Percentiles rank a stretch among this genome's conserved stretches.
phyloP scores from a whole-genome alignment of 2,113 vertebrate species.

The Pteropus alecto region DNA sequence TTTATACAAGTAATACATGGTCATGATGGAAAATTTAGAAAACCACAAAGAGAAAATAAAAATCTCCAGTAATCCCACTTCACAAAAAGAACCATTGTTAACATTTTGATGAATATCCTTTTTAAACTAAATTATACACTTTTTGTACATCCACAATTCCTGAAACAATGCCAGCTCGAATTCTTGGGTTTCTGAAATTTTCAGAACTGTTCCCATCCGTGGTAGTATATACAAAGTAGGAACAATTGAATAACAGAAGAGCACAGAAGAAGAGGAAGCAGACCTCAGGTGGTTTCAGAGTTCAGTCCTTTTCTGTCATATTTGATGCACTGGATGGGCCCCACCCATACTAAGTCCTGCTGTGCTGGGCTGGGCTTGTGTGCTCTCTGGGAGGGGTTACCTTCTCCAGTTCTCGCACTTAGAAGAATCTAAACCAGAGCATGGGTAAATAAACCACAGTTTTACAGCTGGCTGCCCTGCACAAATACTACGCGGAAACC shows the following conservation, averaged over 20 bases:
- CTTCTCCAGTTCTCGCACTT: conserved; percentile 16
- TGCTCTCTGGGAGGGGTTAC: conserved; percentile 67
- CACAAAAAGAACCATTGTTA: background rate
- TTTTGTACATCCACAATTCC: background rate
- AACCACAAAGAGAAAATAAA: conserved; percentile 16
- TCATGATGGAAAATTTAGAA: conserved; percentile 22
- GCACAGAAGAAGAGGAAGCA: background rate
- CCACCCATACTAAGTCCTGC: conserved; percentile 54
- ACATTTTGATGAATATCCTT: conserved; percentile 7
- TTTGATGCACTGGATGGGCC: conserved; percentile 35
- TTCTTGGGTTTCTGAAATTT: conserved; percentile 6
- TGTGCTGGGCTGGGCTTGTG: conserved; percentile 33
- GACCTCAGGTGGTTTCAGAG: background rate
- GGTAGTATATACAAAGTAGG: background rate
- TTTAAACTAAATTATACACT: conserved; percentile 4
- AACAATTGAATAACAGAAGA: background rate
- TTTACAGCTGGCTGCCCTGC: conserved; percentile 36
- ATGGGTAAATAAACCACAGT: conserved; percentile 50
- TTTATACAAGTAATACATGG: background rate
- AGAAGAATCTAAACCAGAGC: conserved; percentile 38
- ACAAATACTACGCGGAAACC: conserved; percentile 13
- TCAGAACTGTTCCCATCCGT: background rate
- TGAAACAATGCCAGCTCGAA: background rate
- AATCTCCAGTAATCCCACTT: background rate
- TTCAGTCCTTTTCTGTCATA: background rate